Percentiles rank a stretch among this genome's conserved stretches.
These are phyloP conservation scores for Bombus polaris DNA, from an alignment of 1,140 invertebrate genomes.

Conservation along the genomic window DNA sequence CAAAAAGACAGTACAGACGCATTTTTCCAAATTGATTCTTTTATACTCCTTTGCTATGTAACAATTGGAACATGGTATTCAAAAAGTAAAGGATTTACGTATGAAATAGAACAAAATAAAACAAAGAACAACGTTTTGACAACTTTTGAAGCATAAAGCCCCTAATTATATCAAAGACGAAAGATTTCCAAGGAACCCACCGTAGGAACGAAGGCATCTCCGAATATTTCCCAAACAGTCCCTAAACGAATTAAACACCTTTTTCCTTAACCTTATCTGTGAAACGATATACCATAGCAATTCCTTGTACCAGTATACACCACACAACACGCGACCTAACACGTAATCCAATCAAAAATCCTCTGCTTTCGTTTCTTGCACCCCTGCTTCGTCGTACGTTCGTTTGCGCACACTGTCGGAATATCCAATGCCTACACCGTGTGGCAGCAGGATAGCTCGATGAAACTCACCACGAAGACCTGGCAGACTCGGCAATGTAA, in stretches of 20 bases:
- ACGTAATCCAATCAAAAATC: constrained; percentile 25
- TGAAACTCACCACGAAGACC: background rate
- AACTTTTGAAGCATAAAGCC: background rate
- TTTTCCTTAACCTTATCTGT: background rate
- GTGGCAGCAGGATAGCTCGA: constrained; percentile 21
- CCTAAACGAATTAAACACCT: background rate
- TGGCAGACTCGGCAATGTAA: background rate
- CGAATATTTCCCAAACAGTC: background rate
- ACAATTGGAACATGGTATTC: no score
- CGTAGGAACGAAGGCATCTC: background rate
- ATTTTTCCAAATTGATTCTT: no score
- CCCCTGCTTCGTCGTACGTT: background rate
- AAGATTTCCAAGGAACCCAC: background rate
- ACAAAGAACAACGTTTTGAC: background rate
- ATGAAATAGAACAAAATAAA: background rate
- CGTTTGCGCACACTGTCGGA: constrained; percentile 9
- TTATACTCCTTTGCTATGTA: no score
- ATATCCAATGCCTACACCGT: constrained; percentile 19
- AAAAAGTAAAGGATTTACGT: no score
- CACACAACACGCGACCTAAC: background rate
- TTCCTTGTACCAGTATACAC: background rate
- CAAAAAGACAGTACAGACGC: no score
- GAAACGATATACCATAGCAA: background rate
- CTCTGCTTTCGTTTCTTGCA: background rate
- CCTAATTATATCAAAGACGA: background rate